Percentiles rank a stretch among this genome's conserved stretches.
These are phyloP conservation scores for Ciconia maguari DNA, from an alignment of 2,113 vertebrate genomes.

Conservation along the genomic window DNA sequence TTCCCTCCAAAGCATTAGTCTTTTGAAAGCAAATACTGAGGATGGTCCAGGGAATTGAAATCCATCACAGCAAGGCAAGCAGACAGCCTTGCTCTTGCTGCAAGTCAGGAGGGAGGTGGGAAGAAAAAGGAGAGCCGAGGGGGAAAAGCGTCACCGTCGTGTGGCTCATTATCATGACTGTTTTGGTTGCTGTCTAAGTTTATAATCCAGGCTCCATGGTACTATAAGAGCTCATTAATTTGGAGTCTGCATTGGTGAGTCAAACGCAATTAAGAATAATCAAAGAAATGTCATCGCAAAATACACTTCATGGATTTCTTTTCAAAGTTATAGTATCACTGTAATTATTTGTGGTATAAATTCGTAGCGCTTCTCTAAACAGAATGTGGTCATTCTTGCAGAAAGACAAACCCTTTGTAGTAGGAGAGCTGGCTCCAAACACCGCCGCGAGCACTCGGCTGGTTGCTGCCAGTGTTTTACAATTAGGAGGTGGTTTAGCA, in stretches of 20 bases:
- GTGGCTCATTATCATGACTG: conserved; percentile 30
- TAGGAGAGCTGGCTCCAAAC: not conserved
- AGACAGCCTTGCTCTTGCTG: not conserved
- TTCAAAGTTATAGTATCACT: not conserved
- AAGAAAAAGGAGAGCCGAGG: not conserved
- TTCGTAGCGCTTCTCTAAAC: not conserved
- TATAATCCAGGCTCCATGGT: not conserved
- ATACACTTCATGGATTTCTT: not conserved
- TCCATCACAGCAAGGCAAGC: conserved; percentile 9
- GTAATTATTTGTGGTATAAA: not conserved
- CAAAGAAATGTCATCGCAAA: conserved; percentile 3
- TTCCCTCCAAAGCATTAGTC: not conserved
- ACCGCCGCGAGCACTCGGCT: not conserved
- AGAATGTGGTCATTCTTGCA: not conserved
- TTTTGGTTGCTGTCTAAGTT: not conserved
- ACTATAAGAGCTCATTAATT: conserved; percentile 39
- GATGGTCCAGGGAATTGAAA: conserved; percentile 13
- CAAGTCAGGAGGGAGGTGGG: conserved; percentile 32
- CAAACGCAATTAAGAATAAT: conserved; percentile 44
- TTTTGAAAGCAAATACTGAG: conserved; percentile 23
- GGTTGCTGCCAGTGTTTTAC: not conserved
- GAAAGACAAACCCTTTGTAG: not conserved
- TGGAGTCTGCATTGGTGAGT: not conserved
- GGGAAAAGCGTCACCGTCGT: not conserved
- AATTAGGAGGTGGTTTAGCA: not conserved